Evolutionary conservation across 2,888 invertebrate genomes (phyloP).

Genomic region (Macrophya annulata): DNA sequence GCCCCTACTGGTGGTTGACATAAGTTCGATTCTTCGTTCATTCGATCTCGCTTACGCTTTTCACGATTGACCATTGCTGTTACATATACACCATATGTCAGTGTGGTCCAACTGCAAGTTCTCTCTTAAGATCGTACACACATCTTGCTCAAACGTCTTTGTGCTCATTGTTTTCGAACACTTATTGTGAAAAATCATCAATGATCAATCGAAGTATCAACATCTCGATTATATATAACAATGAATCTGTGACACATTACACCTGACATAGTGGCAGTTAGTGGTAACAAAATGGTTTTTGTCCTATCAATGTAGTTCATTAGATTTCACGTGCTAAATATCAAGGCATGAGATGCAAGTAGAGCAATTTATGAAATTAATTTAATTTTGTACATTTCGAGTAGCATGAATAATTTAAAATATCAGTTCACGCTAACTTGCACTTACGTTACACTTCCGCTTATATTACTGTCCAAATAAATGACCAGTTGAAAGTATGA

Average conservation of each 20-base stretch:
- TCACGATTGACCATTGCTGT: background rate
- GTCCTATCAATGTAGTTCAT: background rate
- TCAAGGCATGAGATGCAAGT: background rate
- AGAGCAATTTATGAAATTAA: slow-evolving; percentile 6
- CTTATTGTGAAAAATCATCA: background rate
- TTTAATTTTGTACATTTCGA: background rate
- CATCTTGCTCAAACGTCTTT: background rate
- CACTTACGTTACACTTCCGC: background rate
- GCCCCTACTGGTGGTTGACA: slow-evolving; percentile 24
- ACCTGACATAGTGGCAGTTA: background rate
- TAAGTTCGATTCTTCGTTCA: slow-evolving; percentile 13
- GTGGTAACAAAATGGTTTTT: background rate
- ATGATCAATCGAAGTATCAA: background rate
- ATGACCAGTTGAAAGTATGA: slow-evolving; percentile 1
- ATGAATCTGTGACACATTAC: background rate
- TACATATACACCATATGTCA: background rate
- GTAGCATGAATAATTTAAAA: slow-evolving; percentile 8
- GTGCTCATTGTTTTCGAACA: background rate
- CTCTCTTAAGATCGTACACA: background rate
- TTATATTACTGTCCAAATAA: background rate
- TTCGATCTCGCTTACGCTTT: slow-evolving; percentile 39
- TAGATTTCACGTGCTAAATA: background rate
- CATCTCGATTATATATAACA: background rate
- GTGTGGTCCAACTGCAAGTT: slow-evolving; percentile 6
- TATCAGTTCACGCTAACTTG: slow-evolving; percentile 19